Evolutionary conservation across 2,113 vertebrate genomes (phyloP).

Genomic region (Muntiacus muntjak): DNA sequence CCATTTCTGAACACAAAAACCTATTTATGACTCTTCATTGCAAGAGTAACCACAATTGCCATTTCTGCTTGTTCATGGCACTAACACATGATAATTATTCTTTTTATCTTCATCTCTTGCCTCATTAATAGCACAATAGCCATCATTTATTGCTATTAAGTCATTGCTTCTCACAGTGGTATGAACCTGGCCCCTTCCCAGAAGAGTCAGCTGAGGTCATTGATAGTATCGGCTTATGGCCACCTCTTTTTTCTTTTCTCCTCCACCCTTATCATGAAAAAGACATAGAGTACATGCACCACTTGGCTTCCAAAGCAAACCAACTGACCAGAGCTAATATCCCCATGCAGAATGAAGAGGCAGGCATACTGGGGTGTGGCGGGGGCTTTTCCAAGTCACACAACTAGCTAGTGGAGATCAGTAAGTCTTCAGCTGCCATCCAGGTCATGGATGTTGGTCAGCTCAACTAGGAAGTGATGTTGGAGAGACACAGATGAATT

Average conservation of each 20-base stretch:
- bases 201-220: background rate
- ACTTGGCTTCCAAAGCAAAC: background rate
- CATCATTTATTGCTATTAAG: background rate
- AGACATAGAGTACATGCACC: background rate
- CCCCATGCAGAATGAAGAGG: background rate
- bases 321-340: background rate
- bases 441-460: background rate
- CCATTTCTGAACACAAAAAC: background rate
- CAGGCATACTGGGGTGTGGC: background rate
- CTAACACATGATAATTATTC: background rate
- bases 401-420: background rate
- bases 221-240: background rate
- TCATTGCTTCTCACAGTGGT: background rate
- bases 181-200: background rate
- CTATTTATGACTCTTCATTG: background rate
- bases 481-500: background rate
- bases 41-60: background rate
- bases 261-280: background rate
- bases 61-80: background rate
- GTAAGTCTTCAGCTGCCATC: background rate
- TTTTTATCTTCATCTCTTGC: conserved; percentile 12
- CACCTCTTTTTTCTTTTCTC: background rate
- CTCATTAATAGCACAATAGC: background rate
- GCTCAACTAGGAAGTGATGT: background rate
- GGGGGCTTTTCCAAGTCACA: background rate